phyloP scores from a whole-genome alignment of 92 coral and sea anemone genomes.

The Phymanthus crucifer region DNA sequence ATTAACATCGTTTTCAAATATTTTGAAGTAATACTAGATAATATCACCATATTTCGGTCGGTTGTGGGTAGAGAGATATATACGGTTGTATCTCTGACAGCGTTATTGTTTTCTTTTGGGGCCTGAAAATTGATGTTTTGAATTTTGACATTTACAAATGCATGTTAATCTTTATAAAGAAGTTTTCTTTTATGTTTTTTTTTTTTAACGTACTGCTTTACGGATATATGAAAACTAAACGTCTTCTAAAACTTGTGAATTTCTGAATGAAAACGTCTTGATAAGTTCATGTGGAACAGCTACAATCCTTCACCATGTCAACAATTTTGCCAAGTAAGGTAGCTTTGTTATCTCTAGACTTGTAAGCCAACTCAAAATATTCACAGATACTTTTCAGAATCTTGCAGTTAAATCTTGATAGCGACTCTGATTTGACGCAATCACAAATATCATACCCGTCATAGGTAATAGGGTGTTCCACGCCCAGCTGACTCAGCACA shows the following conservation, averaged over 20 bases:
- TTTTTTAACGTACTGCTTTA: background rate
- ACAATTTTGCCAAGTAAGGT: background rate
- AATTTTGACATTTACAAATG: too few species aligned
- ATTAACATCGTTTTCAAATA: too few species aligned
- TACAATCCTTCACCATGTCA: constrained; percentile 10
- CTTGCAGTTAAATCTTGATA: background rate
- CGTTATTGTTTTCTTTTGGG: too few species aligned
- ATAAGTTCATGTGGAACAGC: background rate
- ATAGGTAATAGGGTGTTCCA: constrained; percentile 13
- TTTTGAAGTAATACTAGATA: too few species aligned
- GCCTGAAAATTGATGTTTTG: too few species aligned
- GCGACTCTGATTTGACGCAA: background rate
- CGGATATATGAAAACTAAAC: background rate
- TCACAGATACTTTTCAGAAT: background rate
- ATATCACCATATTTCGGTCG: too few species aligned
- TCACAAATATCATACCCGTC: constrained; percentile 14
- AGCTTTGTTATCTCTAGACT: constrained; percentile 2
- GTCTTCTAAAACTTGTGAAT: background rate
- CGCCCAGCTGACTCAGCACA: constrained; percentile 1
- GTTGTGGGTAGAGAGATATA: too few species aligned
- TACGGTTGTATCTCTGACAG: too few species aligned
- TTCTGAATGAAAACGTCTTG: background rate
- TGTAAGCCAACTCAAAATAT: background rate
- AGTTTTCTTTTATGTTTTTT: background rate
- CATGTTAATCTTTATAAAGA: too few species aligned